Evolutionary conservation across 2,113 vertebrate genomes (phyloP).

Genomic region (Ginglymostoma cirratum): DNA sequence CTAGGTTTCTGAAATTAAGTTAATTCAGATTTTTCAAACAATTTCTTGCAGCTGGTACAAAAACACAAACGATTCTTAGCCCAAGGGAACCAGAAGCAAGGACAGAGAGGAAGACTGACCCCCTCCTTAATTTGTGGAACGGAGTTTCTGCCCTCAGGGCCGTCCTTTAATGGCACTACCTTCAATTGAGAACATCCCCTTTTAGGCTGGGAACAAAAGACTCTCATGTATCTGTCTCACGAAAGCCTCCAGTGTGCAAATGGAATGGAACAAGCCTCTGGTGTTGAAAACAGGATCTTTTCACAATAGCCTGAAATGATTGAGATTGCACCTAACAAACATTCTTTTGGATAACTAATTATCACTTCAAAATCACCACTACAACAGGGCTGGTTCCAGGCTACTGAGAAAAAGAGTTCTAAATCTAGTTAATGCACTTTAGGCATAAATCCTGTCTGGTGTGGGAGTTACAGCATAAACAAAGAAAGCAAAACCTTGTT

Average conservation of each 20-base stretch:
- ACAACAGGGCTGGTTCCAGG: neutral
- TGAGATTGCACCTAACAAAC: neutral
- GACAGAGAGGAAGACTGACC: neutral
- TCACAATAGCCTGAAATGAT: constrained; percentile 7
- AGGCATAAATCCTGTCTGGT: neutral
- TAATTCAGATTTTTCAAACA: neutral
- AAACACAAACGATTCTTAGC: neutral
- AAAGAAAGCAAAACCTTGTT: neutral
- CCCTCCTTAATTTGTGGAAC: neutral
- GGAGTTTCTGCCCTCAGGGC: neutral
- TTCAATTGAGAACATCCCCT: neutral
- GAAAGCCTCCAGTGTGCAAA: neutral
- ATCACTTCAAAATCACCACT: neutral
- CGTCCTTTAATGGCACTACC: neutral
- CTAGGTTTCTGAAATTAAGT: neutral
- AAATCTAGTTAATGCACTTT: neutral
- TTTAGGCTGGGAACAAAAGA: neutral
- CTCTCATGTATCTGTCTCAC: neutral
- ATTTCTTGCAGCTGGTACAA: neutral
- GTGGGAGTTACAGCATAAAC: neutral
- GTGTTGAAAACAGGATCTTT: neutral
- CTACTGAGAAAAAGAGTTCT: neutral
- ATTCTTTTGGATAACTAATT: neutral
- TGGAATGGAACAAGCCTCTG: neutral
- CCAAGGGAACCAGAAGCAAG: neutral